These are phyloP conservation scores for Cinclus mexicanus DNA, from an alignment of 2,113 vertebrate genomes.

Conservation along the genomic window DNA sequence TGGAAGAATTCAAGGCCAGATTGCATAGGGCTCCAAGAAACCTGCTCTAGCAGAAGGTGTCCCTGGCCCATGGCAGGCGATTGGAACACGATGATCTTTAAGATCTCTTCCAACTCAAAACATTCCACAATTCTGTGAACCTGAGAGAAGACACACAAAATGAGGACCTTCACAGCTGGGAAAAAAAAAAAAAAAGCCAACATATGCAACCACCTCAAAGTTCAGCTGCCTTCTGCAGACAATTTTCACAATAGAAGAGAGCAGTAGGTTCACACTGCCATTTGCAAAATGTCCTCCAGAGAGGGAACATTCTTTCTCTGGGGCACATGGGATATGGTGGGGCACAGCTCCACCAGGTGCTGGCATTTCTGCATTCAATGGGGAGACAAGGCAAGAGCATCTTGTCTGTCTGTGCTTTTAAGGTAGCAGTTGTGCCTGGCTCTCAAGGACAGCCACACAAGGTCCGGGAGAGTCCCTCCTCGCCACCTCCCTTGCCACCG, in stretches of 20 bases:
- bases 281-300: neutral
- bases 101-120: neutral
- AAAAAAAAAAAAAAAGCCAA: too few relatives aligned
- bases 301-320: neutral
- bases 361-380: neutral
- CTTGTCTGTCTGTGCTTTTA: neutral
- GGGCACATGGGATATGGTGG: fast-evolving
- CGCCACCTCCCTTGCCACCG: fast-evolving
- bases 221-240: neutral
- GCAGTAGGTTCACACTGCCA: neutral
- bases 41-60: neutral
- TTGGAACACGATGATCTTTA: neutral
- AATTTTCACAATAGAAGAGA: neutral
- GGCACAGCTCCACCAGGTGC: neutral
- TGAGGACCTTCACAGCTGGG: neutral
- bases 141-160: neutral
- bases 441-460: neutral
- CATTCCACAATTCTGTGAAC: neutral
- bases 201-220: fast-evolving
- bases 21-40: neutral
- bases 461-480: neutral
- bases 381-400: neutral
- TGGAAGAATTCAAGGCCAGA: neutral
- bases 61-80: neutral
- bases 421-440: neutral